Evolutionary conservation across 2,888 invertebrate genomes (phyloP).

Genomic region (Orthosia incerta): DNA sequence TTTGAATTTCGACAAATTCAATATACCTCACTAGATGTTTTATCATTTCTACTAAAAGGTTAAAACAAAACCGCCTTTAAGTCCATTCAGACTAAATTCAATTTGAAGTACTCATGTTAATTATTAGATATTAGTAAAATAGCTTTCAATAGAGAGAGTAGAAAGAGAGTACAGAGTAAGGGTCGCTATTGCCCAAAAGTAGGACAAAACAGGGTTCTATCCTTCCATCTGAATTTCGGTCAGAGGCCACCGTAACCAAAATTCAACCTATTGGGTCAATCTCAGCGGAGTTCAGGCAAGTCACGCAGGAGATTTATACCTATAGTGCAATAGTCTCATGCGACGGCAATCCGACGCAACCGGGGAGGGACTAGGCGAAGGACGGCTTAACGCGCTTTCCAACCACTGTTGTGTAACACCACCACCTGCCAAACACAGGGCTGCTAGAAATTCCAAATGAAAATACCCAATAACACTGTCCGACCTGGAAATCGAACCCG

Average conservation of each 20-base stretch:
- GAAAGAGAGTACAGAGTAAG: neutral
- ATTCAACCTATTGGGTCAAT: too few species aligned
- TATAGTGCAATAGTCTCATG: too few species aligned
- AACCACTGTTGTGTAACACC: too few species aligned
- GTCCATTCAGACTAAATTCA: neutral
- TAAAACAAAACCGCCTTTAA: neutral
- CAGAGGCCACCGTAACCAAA: neutral
- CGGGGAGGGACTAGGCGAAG: too few species aligned
- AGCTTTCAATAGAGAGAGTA: neutral
- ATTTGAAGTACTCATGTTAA: neutral
- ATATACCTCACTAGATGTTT: constrained; percentile 4
- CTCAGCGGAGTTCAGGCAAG: too few species aligned
- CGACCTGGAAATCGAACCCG: neutral
- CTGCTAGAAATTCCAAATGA: too few species aligned
- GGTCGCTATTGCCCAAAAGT: neutral
- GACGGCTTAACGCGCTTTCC: too few species aligned
- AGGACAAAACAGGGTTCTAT: neutral
- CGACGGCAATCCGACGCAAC: too few species aligned
- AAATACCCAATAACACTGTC: neutral
- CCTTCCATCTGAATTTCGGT: neutral
- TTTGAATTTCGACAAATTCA: constrained; percentile 37
- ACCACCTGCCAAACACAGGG: too few species aligned
- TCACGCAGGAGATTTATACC: too few species aligned
- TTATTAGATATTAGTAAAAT: neutral
- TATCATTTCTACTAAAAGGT: neutral